Conservation (phyloP, 1,140 invertebrate genomes). For the Drosophila varians region DNA sequence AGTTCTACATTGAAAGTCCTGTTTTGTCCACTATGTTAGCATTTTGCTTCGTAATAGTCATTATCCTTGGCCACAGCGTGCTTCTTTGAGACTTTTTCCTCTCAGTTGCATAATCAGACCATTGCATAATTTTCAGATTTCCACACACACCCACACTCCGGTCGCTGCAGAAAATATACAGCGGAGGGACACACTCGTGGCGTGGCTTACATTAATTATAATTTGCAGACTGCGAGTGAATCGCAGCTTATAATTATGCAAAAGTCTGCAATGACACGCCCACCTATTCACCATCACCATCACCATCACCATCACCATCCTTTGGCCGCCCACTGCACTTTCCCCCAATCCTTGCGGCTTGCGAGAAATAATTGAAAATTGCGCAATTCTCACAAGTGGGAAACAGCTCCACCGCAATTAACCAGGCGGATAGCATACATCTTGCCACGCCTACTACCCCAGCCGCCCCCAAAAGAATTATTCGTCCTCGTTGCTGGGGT, state of each 20-base stretch:
- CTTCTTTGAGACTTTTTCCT: constrained; percentile 2
- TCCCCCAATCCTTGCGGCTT: constrained; percentile 19
- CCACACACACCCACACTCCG: constrained; percentile 50
- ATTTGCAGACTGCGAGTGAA: constrained; percentile 64
- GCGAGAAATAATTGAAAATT: constrained; percentile 78
- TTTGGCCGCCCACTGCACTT: not conserved
- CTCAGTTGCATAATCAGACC: constrained; percentile 64
- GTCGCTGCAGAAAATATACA: constrained; percentile 2
- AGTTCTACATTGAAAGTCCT: no score
- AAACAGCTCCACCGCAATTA: constrained; percentile 74
- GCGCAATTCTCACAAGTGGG: constrained; percentile 80
- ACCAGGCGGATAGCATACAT: constrained; percentile 59
- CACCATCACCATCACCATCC: not conserved
- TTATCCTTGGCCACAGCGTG: constrained; percentile 16
- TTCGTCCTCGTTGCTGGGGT: constrained; percentile 4
- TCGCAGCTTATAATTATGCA: constrained; percentile 79
- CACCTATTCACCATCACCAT: constrained; percentile 6
- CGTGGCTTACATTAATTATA: constrained; percentile 61
- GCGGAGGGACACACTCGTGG: constrained; percentile 4
- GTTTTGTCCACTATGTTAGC: not conserved
- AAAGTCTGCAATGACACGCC: constrained; percentile 43
- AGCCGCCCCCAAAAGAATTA: constrained; percentile 34
- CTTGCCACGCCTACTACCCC: constrained; percentile 48
- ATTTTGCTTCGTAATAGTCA: not conserved
- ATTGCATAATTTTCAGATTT: constrained; percentile 66